Base-by-base conservation (phyloP, 2,888 invertebrate species). In the Cerastis rubricosa region DNA sequence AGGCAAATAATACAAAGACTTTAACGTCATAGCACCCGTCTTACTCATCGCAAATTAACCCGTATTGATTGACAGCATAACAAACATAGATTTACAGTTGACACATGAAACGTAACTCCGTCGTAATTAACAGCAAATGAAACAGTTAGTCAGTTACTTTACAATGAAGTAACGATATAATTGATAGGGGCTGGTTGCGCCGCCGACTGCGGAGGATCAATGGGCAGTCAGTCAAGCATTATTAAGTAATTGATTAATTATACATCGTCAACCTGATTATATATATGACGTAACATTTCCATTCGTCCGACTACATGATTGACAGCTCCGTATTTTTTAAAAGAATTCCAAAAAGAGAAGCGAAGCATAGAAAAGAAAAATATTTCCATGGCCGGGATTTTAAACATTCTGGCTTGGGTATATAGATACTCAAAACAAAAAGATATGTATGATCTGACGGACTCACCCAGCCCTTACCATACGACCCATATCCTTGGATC, bases 161-260 rank as follows among this genome's bases (percentile, higher is more conserved):
- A 84, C 65, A 69, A 84, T 71, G 43, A 84, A 68, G 54, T 82
- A 80, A 80, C 66, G 12, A 63, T 57, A 68, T 80, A 80, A 80
- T 84, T 84, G 74, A 84, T 84, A 74, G 54, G 70, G 71, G 70
- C 79, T 63, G 73, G 8, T 45, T 49, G 35, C 14, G 54, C 57
- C 7, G 19, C 51, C 67, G 22, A 59, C 61, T 51, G 49, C 25
- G 22, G 14, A 73, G 19, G 40, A 71, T 9, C 49, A 70, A 43
- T 25, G 47, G 25, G n/a, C 29, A 45, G 43, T 14, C 54, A 67
- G 54, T 29, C 51, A 54, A 68, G 71, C 72, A 72, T 59, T 8
- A 47, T 74, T 71, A 54, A 47, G 22, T 74, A 68, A 79, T 81
- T 64, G 22, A 40, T 80, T 57, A 14, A 35, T 65, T 64, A 43